Conservation (phyloP, 1,140 invertebrate genomes). For the Leucophenga varia region DNA sequence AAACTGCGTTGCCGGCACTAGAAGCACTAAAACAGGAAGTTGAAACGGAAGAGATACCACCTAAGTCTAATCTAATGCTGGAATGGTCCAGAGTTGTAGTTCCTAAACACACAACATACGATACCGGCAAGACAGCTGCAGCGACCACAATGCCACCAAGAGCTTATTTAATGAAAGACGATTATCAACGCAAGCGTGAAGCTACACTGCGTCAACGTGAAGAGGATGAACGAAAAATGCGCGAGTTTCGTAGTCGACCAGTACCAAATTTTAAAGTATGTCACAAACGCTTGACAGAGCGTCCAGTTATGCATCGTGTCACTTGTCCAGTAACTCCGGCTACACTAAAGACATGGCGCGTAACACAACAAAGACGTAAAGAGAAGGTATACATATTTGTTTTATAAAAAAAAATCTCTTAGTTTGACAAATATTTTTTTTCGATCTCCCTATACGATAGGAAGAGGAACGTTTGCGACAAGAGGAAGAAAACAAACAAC, state of each 20-base stretch:
- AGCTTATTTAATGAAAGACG: conserved; percentile 25
- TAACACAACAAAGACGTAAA: conserved; percentile 8
- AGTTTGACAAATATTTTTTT: background rate
- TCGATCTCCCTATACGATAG: too few species aligned
- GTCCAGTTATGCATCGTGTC: conserved; percentile 23
- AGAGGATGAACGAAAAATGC: conserved; percentile 40
- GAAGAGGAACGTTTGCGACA: conserved; percentile 13
- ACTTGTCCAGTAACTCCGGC: conserved; percentile 38
- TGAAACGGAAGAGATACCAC: background rate
- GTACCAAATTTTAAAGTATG: conserved; percentile 38
- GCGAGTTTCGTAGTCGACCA: conserved; percentile 42
- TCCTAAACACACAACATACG: too few species aligned
- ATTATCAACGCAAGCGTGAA: conserved; percentile 34
- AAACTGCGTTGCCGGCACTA: background rate
- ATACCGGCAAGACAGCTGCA: background rate
- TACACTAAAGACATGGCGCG: conserved; percentile 28
- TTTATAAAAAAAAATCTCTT: background rate
- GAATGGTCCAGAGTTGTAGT: too few species aligned
- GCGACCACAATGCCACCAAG: conserved; percentile 5
- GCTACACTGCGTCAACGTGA: conserved; percentile 17
- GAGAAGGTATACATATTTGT: conserved; percentile 1
- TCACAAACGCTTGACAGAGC: conserved; percentile 26
- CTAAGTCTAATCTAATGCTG: conserved; percentile 10
- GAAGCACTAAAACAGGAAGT: background rate
- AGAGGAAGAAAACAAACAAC: conserved; percentile 9